phyloP scores from a whole-genome alignment of 1,140 invertebrate genomes.

The Bombus polaris region DNA sequence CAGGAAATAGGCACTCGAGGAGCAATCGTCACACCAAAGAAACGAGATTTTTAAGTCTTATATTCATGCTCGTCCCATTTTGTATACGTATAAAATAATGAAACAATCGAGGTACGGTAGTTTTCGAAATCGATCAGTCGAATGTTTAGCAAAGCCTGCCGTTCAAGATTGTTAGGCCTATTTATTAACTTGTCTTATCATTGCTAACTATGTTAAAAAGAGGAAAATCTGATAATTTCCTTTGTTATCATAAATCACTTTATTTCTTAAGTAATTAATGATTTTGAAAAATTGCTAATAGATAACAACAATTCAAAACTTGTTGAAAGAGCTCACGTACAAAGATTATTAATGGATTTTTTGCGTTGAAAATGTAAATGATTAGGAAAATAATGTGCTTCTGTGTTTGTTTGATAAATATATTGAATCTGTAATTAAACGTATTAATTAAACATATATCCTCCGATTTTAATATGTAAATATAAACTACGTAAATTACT shows the following conservation, averaged over 20 bases:
- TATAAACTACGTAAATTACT: no score
- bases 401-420: constrained; percentile 64
- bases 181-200: neutral
- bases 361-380: no score
- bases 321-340: no score
- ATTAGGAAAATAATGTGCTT: constrained; percentile 47
- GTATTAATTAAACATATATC: neutral
- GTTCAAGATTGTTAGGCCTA: neutral
- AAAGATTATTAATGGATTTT: no score
- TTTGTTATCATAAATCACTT: neutral
- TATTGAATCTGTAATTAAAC: constrained; percentile 62
- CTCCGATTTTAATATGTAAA: no score
- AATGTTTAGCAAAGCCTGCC: neutral
- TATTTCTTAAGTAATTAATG: neutral
- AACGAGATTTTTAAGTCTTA: constrained; percentile 70
- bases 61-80: neutral
- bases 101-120: neutral
- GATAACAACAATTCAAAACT: no score
- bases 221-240: constrained; percentile 43
- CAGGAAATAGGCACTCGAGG: constrained; percentile 52
- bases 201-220: constrained; percentile 15
- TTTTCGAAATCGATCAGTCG: constrained; percentile 17
- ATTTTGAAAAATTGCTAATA: neutral
- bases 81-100: constrained; percentile 12
- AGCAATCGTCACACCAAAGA: constrained; percentile 71